Evolutionary conservation across 1,140 invertebrate genomes (phyloP).

Genomic region (Drosophila micromelanica): DNA sequence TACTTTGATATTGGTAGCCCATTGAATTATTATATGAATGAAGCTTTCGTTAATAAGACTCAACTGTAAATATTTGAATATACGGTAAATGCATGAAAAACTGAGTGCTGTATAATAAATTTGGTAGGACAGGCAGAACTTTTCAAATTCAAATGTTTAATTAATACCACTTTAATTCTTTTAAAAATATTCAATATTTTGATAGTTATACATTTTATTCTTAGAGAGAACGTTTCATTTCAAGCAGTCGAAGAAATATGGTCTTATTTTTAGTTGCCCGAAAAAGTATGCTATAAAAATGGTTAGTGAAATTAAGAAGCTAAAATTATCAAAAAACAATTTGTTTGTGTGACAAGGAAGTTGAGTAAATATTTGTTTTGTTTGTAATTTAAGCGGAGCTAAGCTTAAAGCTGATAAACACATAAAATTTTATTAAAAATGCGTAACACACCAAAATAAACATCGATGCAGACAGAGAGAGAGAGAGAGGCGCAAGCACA

Average conservation of each 20-base stretch:
- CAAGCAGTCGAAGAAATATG: no score
- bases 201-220: no score
- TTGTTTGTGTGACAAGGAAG: neutral
- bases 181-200: no score
- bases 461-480: neutral
- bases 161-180: no score
- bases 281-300: conserved; percentile 7
- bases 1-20: neutral
- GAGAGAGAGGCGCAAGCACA: neutral
- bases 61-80: neutral
- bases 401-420: conserved; percentile 34
- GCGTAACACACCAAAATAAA: conserved; percentile 24
- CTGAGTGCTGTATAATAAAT: no score
- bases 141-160: no score
- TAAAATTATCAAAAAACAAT: neutral
- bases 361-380: conserved; percentile 6
- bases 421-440: conserved; percentile 33
- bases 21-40: conserved; percentile 4
- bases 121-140: no score
- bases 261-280: neutral
- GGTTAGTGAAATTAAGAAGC: neutral
- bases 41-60: neutral
- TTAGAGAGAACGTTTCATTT: no score
- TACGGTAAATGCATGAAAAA: no score
- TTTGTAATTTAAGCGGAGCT: conserved; percentile 13